These are phyloP conservation scores for Sinohyriopsis cumingii DNA, from an alignment of 2,888 invertebrate genomes.

Conservation along the genomic window DNA sequence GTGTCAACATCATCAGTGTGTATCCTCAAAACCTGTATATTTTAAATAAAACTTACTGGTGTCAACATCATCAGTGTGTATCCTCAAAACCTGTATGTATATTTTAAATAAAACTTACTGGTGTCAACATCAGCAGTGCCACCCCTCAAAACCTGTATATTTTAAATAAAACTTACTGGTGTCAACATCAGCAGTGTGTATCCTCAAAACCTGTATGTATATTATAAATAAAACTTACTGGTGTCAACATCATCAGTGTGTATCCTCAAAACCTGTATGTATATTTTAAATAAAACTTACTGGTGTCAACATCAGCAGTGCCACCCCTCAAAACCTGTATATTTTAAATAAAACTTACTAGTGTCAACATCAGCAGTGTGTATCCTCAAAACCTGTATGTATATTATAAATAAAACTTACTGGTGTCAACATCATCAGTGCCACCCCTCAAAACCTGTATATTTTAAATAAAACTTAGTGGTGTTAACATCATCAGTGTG, in stretches of 20 bases:
- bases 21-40: conserved; percentile 75
- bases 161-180: too few species aligned
- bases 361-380: conserved; percentile 83
- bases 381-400: conserved; percentile 82
- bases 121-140: conserved; percentile 81
- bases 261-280: too few species aligned
- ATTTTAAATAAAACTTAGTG: too few species aligned
- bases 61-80: conserved; percentile 86
- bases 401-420: conserved; percentile 38
- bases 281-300: conserved; percentile 39
- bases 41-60: conserved; percentile 65
- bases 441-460: too few species aligned
- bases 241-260: too few species aligned
- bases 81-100: conserved; percentile 77
- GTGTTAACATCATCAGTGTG: too few species aligned
- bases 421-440: conserved; percentile 81
- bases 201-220: too few species aligned
- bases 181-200: too few species aligned
- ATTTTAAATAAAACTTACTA: conserved; percentile 58
- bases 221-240: too few species aligned
- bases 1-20: conserved; percentile 83
- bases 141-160: too few species aligned
- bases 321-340: too few species aligned
- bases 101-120: conserved; percentile 59
- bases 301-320: conserved; percentile 82